Conservation (phyloP, 2,888 invertebrate genomes). For the Noctua janthina region DNA sequence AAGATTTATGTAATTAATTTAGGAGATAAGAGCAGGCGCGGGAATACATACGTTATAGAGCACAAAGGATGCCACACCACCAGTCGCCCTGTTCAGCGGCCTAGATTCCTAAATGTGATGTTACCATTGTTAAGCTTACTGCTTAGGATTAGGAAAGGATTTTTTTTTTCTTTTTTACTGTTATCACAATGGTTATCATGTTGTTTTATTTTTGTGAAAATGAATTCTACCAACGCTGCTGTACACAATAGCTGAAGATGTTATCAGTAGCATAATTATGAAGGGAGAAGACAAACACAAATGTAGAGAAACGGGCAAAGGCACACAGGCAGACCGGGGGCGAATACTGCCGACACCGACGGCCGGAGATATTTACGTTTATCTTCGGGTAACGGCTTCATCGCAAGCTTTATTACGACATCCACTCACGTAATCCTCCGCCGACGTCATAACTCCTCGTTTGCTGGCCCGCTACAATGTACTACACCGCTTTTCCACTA, state of each 20-base stretch:
- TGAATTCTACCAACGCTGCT: slow-evolving; percentile 47
- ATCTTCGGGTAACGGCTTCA: slow-evolving; percentile 90
- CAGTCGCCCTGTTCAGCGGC: slow-evolving; percentile 53
- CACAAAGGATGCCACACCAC: slow-evolving; percentile 81
- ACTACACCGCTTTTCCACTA: slow-evolving; percentile 85
- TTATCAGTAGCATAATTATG: slow-evolving; percentile 73
- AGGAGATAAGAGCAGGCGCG: slow-evolving; percentile 88
- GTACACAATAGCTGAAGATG: slow-evolving; percentile 67
- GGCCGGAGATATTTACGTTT: slow-evolving; percentile 89
- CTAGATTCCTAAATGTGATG: slow-evolving; percentile 41
- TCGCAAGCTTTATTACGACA: slow-evolving; percentile 91
- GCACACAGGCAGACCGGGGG: slow-evolving; percentile 69
- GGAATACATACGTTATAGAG: slow-evolving; percentile 83
- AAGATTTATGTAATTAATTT: slow-evolving; percentile 91
- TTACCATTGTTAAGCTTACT: slow-evolving; percentile 15
- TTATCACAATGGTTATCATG: slow-evolving; percentile 4
- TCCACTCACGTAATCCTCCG: slow-evolving; percentile 90
- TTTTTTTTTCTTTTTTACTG: slow-evolving; percentile 7
- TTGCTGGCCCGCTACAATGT: slow-evolving; percentile 88
- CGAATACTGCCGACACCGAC: slow-evolving; percentile 80
- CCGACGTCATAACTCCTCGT: slow-evolving; percentile 90
- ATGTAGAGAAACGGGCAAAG: slow-evolving; percentile 60
- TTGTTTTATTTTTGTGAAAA: slow-evolving; percentile 45
- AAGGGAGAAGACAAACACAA: slow-evolving; percentile 73
- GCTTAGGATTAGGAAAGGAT: slow-evolving; percentile 1